Evolutionary conservation across 2,888 invertebrate species (phyloP), one percentile per base, ranked within the genome.

Genomic region (Phlogophora meticulosa): DNA sequence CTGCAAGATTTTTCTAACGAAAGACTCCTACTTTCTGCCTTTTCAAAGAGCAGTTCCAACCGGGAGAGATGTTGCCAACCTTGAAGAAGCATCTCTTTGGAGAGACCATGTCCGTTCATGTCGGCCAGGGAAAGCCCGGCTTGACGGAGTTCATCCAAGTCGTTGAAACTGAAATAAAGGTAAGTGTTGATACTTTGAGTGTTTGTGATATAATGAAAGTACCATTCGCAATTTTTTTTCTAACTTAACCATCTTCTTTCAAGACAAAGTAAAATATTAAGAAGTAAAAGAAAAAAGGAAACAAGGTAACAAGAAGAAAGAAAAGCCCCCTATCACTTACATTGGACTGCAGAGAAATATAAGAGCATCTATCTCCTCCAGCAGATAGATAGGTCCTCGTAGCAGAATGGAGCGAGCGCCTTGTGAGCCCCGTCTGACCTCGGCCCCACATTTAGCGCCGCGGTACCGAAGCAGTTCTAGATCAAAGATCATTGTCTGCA

Each of bases 311-410:
- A 28, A 28, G 28, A 28, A 28, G 5, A 28, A 4, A 28, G 28
- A 28, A 28, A 28, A 2, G 28, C 28, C 2, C 4, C 11, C 1
- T 32, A 24, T 7, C 38, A 96, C 97, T 96, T 92, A 98, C 98
- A 99, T 95, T 0, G 99, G 98, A 84, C 98, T 98, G 88, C 98
- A 98, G 1, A 99, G 96, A 87, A 98, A 99, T 63, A 98, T 97
- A 42, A 98, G 96, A 0, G 97, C 97, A 72, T 98, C 97, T 65
- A 98, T 97, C 80, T 98, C 98, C 42, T 97, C 96, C 13, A 99
- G 96, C 84, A 97, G 97, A 82, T 97, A 96, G 96, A 99, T 98
- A 84, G 98, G 98, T 4, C 99, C 99, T 83, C 98, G 97, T 10
- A 99, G 95, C 22, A 98, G 92, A 45, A 98, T 97, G 57, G 98